Base-by-base conservation (phyloP, 2,888 invertebrate species). In the Drosophila rubida region DNA sequence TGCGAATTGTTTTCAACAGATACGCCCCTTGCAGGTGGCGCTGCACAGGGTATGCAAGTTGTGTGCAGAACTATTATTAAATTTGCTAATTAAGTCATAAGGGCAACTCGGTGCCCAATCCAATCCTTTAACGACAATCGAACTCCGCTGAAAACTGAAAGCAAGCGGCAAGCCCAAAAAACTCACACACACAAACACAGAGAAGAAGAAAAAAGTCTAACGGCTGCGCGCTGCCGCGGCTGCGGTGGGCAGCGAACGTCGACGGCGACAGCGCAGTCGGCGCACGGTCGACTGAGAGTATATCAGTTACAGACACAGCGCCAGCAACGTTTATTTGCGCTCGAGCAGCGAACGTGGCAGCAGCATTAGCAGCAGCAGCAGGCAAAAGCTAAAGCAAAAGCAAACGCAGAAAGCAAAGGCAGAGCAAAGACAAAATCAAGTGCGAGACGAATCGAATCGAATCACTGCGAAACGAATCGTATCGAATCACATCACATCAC, bases 301-400 rank as follows among this genome's bases (percentile, higher is more conserved):
- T 89, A 89, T 90, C 90, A 90, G 89, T 85, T 80, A 81, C 87
- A 81, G 80, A 58, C 87, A 80, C 75, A 71, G 68, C 67, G 74
- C 61, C 71, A 77, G 80, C 80, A 83, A 83, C 86, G 87, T 89
- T 90, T 90, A 90, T 90, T 90, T 91, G 89, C 90, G 91, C 88
- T 90, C 88, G 87, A 90, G 79, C 91, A 89, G 79, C 85, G 91
- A 90, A 90, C 89, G 90, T 88, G 88, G 87, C 87, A 90, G 59
- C 61, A 69, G 59, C 69, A 84, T 77, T 78, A 71, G 67, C 69
- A 66, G 42, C 37, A 32, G 35, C 51, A 58, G 59, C 61, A 69
- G 59, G 27, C 30, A 75, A 74, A 59, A 37, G 23, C 55, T 61
- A 69, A 57, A 37, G 23, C 50, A 54, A 57, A 65, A 44, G 13